Base-by-base conservation (phyloP, 2,888 invertebrate species). In the Chirona hameri region DNA sequence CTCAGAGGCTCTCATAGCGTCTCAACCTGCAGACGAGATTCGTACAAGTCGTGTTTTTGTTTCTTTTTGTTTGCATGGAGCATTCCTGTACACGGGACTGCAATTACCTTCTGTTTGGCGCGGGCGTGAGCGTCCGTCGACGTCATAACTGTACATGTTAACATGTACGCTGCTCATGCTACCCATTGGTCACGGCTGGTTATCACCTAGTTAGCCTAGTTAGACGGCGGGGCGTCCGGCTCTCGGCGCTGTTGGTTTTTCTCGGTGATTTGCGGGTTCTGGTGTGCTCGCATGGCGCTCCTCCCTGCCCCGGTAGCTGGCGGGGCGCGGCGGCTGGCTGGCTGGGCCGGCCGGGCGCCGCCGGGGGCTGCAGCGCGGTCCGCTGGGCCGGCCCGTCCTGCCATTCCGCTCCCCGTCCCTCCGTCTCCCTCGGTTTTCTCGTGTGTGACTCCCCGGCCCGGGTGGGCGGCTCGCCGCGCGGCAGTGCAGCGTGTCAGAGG, bases 101-200 rank as follows among this genome's bases (percentile, higher is more conserved):
- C 27, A 14, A 7, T 18, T 27, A 27, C 27, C 27, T 31, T 14
- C 72, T 31, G 72, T 29, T 14, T n/a, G 21, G 31, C n/a, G 31
- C 15, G 14, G 29, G 72, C 3, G 29, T 18, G 15, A 5, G 12
- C 31, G 72, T 72, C 31, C 14, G 21, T 15, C 31, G 18, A 21
- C 29, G n/a, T 72, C 72, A 72, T 72, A 15, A 72, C 31, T 72
- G 72, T 72, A 72, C 72, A 72, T 72, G 27, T 72, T 72, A 72
- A 72, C 72, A 72, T 18, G 29, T 31, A 31, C 72, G 29, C 29
- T 10, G 29, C 31, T 31, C 18, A 72, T 15, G 29, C 31, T 29
- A 18, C 14, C 31, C 72, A 72, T 72, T 31, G 72, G 72, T 29
- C 72, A 72, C 31, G 72, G 31, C n/a, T 72, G 72, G 15, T 31